Conservation (phyloP, 2,888 invertebrate species). For the Eupithecia inturbata region DNA sequence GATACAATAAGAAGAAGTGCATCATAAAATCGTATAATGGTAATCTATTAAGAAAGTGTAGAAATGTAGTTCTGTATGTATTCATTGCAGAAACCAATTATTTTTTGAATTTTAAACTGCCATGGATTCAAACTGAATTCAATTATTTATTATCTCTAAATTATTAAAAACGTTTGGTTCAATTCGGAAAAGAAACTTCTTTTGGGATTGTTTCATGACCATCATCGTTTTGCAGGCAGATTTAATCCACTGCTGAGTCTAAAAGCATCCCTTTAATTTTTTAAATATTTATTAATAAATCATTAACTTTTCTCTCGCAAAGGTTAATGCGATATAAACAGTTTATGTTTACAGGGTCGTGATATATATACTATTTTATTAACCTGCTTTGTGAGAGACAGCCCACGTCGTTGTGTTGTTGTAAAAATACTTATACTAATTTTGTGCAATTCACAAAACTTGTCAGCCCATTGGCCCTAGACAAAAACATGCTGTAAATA, state of each 20-base stretch:
- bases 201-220: neutral
- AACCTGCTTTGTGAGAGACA: too few relatives aligned
- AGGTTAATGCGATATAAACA: too few relatives aligned
- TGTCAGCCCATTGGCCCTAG: slow-evolving; percentile 19
- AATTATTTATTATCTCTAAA: too few relatives aligned
- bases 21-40: neutral
- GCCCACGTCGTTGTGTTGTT: too few relatives aligned
- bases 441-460: neutral
- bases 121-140: neutral
- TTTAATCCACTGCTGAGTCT: neutral
- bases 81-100: neutral
- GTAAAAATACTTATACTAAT: neutral
- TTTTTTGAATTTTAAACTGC: neutral
- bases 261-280: too few relatives aligned
- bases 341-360: too few relatives aligned
- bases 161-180: too few relatives aligned
- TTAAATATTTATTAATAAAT: too few relatives aligned
- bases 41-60: neutral
- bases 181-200: too few relatives aligned
- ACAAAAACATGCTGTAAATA: slow-evolving; percentile 36
- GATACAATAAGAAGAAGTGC: neutral
- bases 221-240: too few relatives aligned
- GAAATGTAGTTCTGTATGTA: neutral
- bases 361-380: too few relatives aligned
- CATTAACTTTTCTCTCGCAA: too few relatives aligned